These are phyloP conservation scores for Lepeophtheirus nordmannii DNA, from an alignment of 2,888 invertebrate species.

Conservation along the genomic window DNA sequence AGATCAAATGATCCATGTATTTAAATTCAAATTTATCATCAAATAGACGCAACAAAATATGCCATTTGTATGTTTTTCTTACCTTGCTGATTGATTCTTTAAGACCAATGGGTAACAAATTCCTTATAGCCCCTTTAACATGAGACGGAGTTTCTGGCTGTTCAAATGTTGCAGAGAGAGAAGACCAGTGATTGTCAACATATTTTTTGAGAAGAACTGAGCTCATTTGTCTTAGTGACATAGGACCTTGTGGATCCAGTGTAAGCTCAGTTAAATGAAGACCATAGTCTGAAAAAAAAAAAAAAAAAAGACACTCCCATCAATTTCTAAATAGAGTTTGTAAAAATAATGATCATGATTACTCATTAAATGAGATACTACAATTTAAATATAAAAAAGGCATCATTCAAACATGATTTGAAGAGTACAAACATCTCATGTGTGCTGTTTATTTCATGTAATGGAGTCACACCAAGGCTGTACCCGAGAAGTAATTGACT, in stretches of 20 bases:
- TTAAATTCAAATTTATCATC: too few relatives aligned
- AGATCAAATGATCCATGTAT: too few relatives aligned
- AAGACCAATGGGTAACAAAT: conserved; percentile 47
- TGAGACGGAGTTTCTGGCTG: conserved; percentile 41
- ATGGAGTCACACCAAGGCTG: too few relatives aligned
- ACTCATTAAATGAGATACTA: too few relatives aligned
- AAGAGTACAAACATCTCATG: too few relatives aligned
- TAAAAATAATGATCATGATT: too few relatives aligned
- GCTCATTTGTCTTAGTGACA: conserved; percentile 50
- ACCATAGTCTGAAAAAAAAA: conserved; percentile 39
- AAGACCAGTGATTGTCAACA: conserved; percentile 51
- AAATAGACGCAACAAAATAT: too few relatives aligned
- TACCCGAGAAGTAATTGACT: too few relatives aligned
- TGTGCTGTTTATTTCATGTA: too few relatives aligned
- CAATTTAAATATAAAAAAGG: too few relatives aligned
- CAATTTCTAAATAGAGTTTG: too few relatives aligned
- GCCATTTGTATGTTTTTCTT: conserved; percentile 25
- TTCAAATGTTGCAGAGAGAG: conserved; percentile 42
- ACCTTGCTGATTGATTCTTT: conserved; percentile 50
- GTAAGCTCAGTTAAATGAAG: conserved; percentile 51
- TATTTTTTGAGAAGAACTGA: conserved; percentile 55
- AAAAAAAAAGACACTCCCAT: background rate
- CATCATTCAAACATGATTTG: too few relatives aligned
- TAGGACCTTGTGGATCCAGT: conserved; percentile 44
- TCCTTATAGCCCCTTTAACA: conserved; percentile 47